phyloP scores from a whole-genome alignment of 1,140 invertebrate species.

The Cotesia chilonis region DNA sequence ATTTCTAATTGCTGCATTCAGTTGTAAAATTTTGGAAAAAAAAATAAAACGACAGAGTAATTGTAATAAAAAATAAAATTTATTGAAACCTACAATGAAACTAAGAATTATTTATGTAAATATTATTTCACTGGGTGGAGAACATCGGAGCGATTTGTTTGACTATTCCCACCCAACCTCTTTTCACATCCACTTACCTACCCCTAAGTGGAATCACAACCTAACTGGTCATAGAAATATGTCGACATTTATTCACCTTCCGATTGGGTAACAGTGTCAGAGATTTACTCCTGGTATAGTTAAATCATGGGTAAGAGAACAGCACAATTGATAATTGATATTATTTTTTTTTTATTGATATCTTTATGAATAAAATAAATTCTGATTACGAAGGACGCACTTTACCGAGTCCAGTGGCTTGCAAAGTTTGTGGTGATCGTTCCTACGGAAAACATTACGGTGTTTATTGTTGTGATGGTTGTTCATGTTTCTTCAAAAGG shows the following conservation, averaged over 20 bases:
- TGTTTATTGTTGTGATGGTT: constrained; percentile 86
- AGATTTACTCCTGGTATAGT: background rate
- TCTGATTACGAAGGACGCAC: constrained; percentile 68
- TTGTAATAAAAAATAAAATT: background rate
- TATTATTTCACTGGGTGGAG: background rate
- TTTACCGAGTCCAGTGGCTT: constrained; percentile 73
- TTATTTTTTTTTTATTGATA: background rate
- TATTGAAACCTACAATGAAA: background rate
- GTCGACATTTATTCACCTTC: constrained; percentile 23
- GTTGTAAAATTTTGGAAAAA: too few relatives aligned
- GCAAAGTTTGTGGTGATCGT: constrained; percentile 85
- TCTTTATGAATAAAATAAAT: background rate
- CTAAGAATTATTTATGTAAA: background rate
- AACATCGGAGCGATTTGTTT: background rate
- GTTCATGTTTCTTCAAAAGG: constrained; percentile 89
- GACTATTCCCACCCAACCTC: constrained; percentile 3
- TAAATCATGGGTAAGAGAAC: constrained; percentile 22
- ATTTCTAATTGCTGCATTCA: too few relatives aligned
- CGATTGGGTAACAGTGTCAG: background rate
- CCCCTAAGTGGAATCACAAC: constrained; percentile 23
- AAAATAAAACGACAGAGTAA: too few relatives aligned
- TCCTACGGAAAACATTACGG: constrained; percentile 90
- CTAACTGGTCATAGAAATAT: background rate
- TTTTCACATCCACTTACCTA: background rate
- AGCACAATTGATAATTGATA: too few relatives aligned